Conservation (phyloP, 2,113 vertebrate genomes). For the Balaenoptera acutorostrata region DNA sequence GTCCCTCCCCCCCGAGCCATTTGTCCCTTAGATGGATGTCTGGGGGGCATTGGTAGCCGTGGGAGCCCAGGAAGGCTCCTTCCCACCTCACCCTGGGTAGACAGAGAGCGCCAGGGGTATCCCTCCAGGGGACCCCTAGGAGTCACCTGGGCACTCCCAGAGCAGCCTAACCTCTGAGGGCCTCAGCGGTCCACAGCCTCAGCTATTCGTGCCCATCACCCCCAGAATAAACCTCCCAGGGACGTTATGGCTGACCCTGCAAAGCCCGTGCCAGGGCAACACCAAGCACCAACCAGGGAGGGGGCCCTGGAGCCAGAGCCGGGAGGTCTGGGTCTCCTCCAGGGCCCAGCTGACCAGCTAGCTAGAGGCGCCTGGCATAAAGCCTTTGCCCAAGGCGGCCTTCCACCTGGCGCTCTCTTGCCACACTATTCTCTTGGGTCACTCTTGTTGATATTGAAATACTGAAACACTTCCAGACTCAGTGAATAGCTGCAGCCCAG, state of each 20-base stretch:
- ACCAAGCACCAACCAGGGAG: not conserved
- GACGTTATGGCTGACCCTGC: not conserved
- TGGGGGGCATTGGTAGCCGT: not conserved
- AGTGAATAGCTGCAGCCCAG: not conserved
- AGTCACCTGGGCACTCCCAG: not conserved
- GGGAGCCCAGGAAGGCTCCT: not conserved
- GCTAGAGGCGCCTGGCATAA: rapidly evolving
- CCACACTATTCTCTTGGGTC: not conserved
- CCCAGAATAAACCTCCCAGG: not conserved
- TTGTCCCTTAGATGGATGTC: not conserved
- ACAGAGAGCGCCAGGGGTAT: not conserved
- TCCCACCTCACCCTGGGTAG: not conserved
- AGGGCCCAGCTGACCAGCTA: not conserved
- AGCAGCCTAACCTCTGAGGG: not conserved
- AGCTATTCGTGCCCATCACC: not conserved
- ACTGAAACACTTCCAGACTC: not conserved
- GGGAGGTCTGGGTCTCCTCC: not conserved
- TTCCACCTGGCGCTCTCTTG: not conserved
- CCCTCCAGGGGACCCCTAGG: not conserved
- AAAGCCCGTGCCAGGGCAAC: not conserved
- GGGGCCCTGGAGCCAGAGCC: not conserved
- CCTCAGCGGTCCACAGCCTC: not conserved
- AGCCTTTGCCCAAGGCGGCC: not conserved
- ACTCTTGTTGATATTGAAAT: not conserved
- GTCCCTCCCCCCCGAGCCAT: not conserved